Conservation (phyloP, 2,113 vertebrate genomes). For the Pogonocichla stellata region DNA sequence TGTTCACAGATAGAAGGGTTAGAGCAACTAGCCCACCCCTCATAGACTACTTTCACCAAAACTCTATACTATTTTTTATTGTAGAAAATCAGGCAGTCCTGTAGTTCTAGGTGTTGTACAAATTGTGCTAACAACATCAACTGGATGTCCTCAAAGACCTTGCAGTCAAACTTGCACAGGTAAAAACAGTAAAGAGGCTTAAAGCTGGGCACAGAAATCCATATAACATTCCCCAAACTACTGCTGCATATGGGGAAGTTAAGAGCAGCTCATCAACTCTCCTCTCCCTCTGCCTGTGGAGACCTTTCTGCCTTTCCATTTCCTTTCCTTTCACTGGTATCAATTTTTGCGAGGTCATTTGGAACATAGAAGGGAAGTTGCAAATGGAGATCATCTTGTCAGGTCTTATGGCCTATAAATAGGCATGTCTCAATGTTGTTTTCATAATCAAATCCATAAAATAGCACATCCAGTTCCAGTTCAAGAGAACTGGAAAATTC, state of each 20-base stretch:
- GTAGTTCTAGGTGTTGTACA: neutral
- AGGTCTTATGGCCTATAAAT: neutral
- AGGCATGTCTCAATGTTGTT: neutral
- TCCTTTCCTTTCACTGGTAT: neutral
- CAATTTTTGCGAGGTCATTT: neutral
- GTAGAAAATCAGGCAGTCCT: neutral
- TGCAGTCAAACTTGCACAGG: neutral
- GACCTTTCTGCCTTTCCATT: neutral
- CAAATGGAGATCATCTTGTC: neutral
- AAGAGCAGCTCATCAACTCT: neutral
- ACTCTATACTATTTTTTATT: neutral
- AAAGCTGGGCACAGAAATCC: neutral
- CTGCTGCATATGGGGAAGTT: rapidly evolving
- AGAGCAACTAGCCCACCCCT: neutral
- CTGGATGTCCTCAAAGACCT: neutral
- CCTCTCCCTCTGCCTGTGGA: neutral
- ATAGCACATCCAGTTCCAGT: neutral
- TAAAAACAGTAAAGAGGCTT: neutral
- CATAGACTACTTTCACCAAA: neutral
- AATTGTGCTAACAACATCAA: neutral
- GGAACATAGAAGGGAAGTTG: neutral
- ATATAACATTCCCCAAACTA: neutral
- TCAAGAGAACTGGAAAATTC: neutral
- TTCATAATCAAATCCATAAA: neutral
- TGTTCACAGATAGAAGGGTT: neutral